Conservation (phyloP, 1,140 invertebrate species). For the Whitmania pigra region DNA sequence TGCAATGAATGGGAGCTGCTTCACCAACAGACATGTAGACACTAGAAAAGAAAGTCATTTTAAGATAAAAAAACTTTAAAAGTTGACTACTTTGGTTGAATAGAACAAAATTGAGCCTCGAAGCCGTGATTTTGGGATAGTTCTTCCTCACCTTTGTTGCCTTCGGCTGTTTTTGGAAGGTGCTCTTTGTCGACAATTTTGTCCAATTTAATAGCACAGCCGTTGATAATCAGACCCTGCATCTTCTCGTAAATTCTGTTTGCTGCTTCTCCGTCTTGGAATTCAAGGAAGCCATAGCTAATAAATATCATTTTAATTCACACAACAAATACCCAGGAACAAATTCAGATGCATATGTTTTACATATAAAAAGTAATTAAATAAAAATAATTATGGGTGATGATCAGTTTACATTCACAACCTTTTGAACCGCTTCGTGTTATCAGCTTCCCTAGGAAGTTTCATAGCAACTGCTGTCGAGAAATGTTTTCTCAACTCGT, state of each 20-base stretch:
- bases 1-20: background rate
- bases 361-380: no score
- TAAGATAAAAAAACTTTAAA: background rate
- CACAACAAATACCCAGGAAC: no score
- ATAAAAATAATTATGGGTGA: no score
- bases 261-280: background rate
- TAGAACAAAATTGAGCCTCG: no score
- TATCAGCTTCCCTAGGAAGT: no score
- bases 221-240: background rate
- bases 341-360: no score
- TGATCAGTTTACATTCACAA: no score
- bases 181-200: background rate
- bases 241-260: background rate
- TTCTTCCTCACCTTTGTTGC: background rate
- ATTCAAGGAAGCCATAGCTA: slow-evolving; percentile 4
- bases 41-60: background rate
- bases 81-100: background rate
- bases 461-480: no score
- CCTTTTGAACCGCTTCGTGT: no score
- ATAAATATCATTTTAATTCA: background rate
- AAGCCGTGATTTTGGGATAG: no score
- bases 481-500: no score
- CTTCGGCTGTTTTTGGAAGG: background rate
- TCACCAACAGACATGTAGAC: slow-evolving; percentile 3
- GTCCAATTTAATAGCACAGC: background rate